Evolutionary conservation across 2,797 vertebrate species (phyloP), one percentile per base, ranked within the genome.

Genomic region (Fistularia tabacaria): DNA sequence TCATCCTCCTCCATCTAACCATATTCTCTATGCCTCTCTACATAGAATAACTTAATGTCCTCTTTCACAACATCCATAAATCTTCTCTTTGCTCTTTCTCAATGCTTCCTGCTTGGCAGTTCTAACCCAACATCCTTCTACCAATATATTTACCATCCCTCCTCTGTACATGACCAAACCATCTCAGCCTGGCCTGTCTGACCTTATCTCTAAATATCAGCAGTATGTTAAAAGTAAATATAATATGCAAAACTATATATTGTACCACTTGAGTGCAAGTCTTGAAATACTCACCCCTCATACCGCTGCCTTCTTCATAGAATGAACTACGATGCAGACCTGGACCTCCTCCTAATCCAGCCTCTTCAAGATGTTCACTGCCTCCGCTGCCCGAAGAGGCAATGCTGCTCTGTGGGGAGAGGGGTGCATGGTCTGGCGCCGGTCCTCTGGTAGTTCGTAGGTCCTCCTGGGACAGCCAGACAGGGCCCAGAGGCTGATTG

Each of bases 381-480:
- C 97, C 96, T 73, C 97, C 97, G 65, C 97, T 99, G 87, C 97
- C 97, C 9, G 97, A 98, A 77, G 97, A 99, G 59, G 97, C 96
- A 81, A 99, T 93, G 88, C 97, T 99, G 91, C 97, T 98, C 93
- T 99, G 97, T 77, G 97, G 96, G 58, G 97, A 99, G 70, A 99
- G 93, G 73, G 96, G 97, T 49, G 96, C 96, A 71, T 99, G 97
- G 86, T 98, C 95, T 8, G 92, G 93, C 69, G 94, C 93, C n/a
- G 92, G 90, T 86, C 78, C 85, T 62, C 95, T 91, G 69, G 94
- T 89, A 73, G 88, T 92, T 70, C 94, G 92, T 73, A 99, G 92
- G 84, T 99, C 97, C 92, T 99, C 97, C 90, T 99, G 97, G 82
- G 97, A 99, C 90, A 99, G 92, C 97, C 97, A 99, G 85, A 95